Conservation (phyloP, 1,140 invertebrate genomes). For the Heliconius himera region DNA sequence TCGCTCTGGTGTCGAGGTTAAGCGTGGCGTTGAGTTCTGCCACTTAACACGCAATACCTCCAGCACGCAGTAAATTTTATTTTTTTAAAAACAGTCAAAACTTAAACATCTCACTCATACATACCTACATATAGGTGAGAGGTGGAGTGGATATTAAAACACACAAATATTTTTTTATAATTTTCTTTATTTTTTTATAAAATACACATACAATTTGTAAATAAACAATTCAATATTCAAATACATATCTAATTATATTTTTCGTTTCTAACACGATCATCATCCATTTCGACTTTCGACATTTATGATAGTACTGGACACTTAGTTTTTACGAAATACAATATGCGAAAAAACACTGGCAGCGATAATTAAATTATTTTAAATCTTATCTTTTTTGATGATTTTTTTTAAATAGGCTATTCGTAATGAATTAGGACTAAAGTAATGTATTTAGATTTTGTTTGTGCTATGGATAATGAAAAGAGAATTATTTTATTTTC, state of each 20-base stretch:
- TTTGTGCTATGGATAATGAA: not conserved
- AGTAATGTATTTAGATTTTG: not conserved
- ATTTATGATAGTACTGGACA: constrained; percentile 37
- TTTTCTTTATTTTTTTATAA: constrained; percentile 78
- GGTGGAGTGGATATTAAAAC: constrained; percentile 14
- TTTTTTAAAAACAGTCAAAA: no score
- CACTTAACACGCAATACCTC: no score
- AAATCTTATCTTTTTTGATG: not conserved
- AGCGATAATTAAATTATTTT: constrained; percentile 16
- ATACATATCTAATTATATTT: constrained; percentile 70
- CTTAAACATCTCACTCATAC: no score
- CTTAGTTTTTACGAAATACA: constrained; percentile 25
- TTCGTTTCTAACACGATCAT: constrained; percentile 57
- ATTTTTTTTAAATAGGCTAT: constrained; percentile 12
- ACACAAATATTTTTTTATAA: constrained; percentile 39
- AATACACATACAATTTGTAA: constrained; percentile 81
- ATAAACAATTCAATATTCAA: constrained; percentile 79
- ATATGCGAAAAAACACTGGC: constrained; percentile 23
- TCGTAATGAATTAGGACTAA: not conserved
- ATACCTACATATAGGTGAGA: no score
- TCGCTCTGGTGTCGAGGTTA: no score
- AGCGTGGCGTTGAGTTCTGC: no score
- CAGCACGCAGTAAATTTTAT: no score
- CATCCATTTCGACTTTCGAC: constrained; percentile 57
- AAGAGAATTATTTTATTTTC: not conserved